phyloP scores from a whole-genome alignment of 2,113 vertebrate species.

The Paraplagusia blochii region DNA sequence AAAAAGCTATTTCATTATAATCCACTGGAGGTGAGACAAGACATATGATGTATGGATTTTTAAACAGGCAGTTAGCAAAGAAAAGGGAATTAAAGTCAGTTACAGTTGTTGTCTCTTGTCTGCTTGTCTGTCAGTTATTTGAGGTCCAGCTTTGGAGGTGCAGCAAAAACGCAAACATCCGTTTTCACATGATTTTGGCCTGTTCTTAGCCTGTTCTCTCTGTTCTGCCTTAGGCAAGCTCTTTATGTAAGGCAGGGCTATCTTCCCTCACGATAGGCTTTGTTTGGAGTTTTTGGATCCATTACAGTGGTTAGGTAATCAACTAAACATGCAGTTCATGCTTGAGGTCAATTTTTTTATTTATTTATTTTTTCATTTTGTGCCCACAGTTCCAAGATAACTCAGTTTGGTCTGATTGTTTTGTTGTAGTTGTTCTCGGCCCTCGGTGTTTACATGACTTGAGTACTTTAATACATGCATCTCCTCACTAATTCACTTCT shows the following conservation, averaged over 20 bases:
- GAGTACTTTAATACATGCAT: conserved; percentile 20
- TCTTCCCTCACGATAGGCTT: conserved; percentile 38
- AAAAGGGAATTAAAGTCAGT: conserved; percentile 5
- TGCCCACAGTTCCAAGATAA: conserved; percentile 27
- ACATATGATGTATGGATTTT: conserved; percentile 20
- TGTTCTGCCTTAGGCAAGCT: conserved; percentile 11
- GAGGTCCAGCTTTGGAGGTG: background rate
- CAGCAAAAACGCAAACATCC: conserved; percentile 5
- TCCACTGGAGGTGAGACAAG: conserved; percentile 15
- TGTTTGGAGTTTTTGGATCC: conserved; percentile 45
- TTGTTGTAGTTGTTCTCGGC: conserved; percentile 25
- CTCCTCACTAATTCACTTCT: conserved; percentile 30
- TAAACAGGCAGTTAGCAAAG: conserved; percentile 27
- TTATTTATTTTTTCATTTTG: conserved; percentile 32
- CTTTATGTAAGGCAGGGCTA: conserved; percentile 61
- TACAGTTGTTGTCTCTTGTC: conserved; percentile 1
- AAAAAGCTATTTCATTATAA: conserved; percentile 15
- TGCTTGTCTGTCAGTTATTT: conserved; percentile 7
- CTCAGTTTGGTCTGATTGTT: conserved; percentile 40
- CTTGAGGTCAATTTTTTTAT: conserved; percentile 33
- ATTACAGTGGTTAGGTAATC: conserved; percentile 62
- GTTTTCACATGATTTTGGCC: conserved; percentile 22
- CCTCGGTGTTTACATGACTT: conserved; percentile 18
- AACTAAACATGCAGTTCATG: conserved; percentile 37
- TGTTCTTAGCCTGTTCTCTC: conserved; percentile 13